A percentile compares a stretch with the other conserved stretches of the same genome.
Evolutionary conservation across 2,797 vertebrate genomes (phyloP).

Genomic region (Acanthiza pusilla): DNA sequence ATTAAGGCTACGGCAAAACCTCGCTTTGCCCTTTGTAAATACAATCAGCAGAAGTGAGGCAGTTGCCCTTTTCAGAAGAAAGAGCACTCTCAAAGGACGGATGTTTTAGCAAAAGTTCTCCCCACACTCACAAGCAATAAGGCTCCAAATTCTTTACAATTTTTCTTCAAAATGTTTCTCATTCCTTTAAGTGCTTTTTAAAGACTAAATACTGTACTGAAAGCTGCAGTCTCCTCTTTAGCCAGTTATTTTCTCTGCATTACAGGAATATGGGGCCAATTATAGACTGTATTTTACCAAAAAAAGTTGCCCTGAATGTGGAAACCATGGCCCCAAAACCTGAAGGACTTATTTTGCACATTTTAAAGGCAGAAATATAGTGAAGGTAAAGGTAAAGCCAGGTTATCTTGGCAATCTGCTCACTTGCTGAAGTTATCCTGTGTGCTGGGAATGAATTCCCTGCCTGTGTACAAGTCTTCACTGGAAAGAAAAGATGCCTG

Average conservation of each 20-base stretch:
- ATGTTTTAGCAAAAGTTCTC: conserved; percentile 13
- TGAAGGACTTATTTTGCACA: background rate
- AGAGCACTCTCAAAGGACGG: conserved; percentile 5
- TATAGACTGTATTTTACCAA: background rate
- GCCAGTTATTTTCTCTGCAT: background rate
- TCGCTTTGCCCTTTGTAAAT: conserved; percentile 30
- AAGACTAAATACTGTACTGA: background rate
- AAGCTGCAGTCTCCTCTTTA: background rate
- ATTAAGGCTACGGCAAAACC: conserved; percentile 5
- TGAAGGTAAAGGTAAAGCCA: background rate
- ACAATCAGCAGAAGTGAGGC: conserved; percentile 27
- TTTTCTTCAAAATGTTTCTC: background rate
- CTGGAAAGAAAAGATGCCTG: background rate
- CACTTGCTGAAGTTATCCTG: background rate
- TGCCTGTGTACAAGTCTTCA: background rate
- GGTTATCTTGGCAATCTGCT: background rate
- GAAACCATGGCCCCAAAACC: background rate
- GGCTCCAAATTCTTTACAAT: background rate
- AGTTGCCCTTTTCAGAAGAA: conserved; percentile 43
- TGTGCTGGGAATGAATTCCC: background rate
- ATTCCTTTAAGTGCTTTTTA: background rate
- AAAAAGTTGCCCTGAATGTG: background rate
- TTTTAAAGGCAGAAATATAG: background rate
- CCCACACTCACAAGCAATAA: background rate
- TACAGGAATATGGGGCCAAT: background rate